These are phyloP conservation scores for Corythornis vintsioides DNA, from an alignment of 2,113 vertebrate species.

Conservation along the genomic window DNA sequence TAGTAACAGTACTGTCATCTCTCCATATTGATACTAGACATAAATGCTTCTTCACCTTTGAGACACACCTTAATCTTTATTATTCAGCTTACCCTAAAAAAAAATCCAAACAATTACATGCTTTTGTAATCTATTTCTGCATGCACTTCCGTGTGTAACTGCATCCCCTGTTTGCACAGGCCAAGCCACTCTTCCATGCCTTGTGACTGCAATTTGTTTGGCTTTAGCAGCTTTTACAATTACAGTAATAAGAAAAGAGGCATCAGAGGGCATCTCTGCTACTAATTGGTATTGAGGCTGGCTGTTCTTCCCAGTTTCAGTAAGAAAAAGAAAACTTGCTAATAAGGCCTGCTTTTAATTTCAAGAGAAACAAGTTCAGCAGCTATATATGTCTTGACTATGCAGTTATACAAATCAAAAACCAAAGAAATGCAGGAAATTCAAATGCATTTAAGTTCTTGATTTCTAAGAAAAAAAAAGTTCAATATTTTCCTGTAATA, in stretches of 20 bases:
- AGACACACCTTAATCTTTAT: neutral
- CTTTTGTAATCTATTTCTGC: constrained; percentile 27
- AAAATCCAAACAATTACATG: neutral
- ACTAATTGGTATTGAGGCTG: constrained; percentile 7
- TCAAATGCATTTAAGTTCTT: neutral
- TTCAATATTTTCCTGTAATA: neutral
- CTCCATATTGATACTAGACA: neutral
- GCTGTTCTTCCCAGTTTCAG: neutral
- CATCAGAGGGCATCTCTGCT: neutral
- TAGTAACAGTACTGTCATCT: neutral
- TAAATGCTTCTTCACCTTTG: constrained; percentile 5
- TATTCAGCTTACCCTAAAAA: constrained; percentile 6
- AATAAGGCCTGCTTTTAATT: neutral
- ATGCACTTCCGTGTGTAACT: constrained; percentile 13
- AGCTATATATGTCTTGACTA: neutral
- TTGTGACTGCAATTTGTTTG: neutral
- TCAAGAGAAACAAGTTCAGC: neutral
- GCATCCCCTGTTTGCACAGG: constrained; percentile 30
- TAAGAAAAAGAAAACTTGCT: neutral
- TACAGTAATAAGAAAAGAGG: neutral
- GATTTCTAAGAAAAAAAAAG: neutral
- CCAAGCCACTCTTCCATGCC: neutral
- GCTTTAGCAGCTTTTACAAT: constrained; percentile 28
- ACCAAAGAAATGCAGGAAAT: neutral
- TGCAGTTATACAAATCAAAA: neutral